phyloP scores from a whole-genome alignment of 2,888 invertebrate species.

The Ommatoiulus sabulosus region DNA sequence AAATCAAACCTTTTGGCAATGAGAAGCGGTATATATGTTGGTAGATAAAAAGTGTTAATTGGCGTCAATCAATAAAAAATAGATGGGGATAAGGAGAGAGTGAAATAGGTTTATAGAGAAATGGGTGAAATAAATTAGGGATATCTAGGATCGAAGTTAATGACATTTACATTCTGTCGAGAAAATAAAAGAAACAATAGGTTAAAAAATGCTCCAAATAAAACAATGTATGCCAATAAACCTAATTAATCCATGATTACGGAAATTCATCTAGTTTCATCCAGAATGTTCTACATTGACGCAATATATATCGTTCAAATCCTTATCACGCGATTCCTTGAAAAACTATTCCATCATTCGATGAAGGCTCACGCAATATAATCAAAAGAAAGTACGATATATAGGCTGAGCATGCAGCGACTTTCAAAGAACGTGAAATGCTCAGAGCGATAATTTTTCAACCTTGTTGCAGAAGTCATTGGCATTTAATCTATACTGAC shows the following conservation, averaged over 20 bases:
- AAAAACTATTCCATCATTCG: background rate
- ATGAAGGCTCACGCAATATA: slow-evolving; percentile 6
- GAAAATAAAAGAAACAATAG: background rate
- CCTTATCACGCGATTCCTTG: background rate
- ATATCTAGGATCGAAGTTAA: background rate
- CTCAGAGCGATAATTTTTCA: background rate
- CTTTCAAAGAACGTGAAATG: background rate
- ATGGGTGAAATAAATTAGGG: background rate
- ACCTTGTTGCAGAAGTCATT: background rate
- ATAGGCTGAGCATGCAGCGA: background rate
- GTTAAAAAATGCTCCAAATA: background rate
- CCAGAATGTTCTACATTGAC: background rate
- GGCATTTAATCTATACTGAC: background rate
- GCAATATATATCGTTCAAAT: background rate
- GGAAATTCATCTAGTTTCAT: background rate
- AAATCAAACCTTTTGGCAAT: no score
- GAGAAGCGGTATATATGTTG: no score
- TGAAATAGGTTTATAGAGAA: slow-evolving; percentile 10
- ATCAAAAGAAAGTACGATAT: background rate
- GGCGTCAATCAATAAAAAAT: no score
- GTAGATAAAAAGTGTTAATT: no score
- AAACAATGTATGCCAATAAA: background rate
- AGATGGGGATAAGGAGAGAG: background rate
- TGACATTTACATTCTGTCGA: background rate
- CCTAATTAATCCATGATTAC: background rate